Conservation (phyloP, 2,113 vertebrate genomes). For the human (Homo sapiens) region DNA sequence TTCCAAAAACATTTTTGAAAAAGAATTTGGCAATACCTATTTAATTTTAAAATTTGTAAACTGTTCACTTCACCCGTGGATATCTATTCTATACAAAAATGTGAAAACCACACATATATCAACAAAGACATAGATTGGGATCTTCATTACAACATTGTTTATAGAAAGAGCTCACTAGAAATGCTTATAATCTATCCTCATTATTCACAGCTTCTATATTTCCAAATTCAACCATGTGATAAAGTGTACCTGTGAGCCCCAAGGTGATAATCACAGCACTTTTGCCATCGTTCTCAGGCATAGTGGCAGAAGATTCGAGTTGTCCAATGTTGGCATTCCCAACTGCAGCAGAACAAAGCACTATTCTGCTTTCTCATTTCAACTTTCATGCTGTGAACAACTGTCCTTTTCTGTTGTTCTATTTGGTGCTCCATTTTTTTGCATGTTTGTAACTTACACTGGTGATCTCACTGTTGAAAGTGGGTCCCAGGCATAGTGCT, state of each 20-base stretch:
- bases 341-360: background rate
- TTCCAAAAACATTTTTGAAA: background rate
- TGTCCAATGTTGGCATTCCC: background rate
- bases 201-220: background rate
- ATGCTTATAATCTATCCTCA: fast-evolving
- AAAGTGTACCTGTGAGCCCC: background rate
- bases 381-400: fast-evolving
- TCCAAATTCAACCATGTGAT: background rate
- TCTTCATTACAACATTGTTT: background rate
- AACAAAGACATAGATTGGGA: too few species aligned
- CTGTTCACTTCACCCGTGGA: too few species aligned
- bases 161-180: background rate
- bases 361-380: background rate
- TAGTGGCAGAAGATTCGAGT: too few species aligned
- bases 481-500: background rate
- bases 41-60: background rate
- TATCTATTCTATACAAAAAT: background rate
- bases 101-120: too few species aligned
- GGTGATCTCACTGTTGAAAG: too few species aligned
- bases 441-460: background rate
- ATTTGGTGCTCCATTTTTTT: fast-evolving
- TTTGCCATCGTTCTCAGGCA: background rate
- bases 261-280: too few species aligned
- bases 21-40: background rate
- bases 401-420: background rate